phyloP scores from a whole-genome alignment of 2,113 vertebrate species.

The Tetrao urogallus region DNA sequence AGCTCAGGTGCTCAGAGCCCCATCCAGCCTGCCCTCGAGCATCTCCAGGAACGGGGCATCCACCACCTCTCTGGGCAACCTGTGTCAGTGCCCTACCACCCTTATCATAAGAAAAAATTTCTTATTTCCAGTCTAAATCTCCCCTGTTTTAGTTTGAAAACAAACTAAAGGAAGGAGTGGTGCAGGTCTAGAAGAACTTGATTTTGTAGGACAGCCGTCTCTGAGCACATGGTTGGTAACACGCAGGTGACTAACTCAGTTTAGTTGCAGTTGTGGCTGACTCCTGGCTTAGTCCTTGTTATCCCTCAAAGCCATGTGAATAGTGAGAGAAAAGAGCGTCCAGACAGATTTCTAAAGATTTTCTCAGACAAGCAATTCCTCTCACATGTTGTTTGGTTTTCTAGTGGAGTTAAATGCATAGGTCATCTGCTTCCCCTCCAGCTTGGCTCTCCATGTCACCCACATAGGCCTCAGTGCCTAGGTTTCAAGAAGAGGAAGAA shows the following conservation, averaged over 20 bases:
- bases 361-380: not conserved
- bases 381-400: not conserved
- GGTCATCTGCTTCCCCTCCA: not conserved
- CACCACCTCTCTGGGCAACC: too few species aligned
- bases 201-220: not conserved
- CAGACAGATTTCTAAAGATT: not conserved
- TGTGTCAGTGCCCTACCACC: too few species aligned
- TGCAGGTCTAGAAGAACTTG: not conserved
- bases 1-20: too few species aligned
- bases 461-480: too few species aligned
- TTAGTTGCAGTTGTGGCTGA: not conserved
- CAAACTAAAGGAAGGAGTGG: not conserved
- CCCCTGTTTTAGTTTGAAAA: too few species aligned
- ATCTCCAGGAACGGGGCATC: too few species aligned
- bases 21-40: too few species aligned
- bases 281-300: not conserved
- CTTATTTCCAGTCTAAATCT: too few species aligned
- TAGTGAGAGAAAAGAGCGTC: not conserved
- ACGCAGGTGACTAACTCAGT: not conserved
- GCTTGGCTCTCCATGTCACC: not conserved
- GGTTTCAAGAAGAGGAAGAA: not conserved
- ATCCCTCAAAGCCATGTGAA: not conserved
- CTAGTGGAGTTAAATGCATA: not conserved
- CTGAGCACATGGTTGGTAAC: not conserved
- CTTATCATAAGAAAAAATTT: too few species aligned